These are phyloP conservation scores for Micropoecilia bifurca DNA, from an alignment of 2,797 vertebrate species.

Conservation along the genomic window DNA sequence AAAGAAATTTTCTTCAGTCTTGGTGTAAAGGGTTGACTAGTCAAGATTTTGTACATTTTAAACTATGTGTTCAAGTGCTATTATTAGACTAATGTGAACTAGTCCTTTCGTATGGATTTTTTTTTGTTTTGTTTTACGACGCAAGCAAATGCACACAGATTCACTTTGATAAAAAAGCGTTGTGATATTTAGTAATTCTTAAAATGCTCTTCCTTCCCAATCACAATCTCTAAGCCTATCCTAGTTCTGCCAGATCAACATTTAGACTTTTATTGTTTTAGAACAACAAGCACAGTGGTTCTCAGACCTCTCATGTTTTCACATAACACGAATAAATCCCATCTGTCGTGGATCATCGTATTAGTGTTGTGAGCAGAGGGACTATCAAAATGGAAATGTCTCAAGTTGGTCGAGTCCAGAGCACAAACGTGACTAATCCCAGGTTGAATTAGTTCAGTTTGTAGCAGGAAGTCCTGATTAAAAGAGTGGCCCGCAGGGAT, in stretches of 20 bases:
- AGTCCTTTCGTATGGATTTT: background rate
- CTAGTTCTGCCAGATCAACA: background rate
- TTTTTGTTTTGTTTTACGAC: background rate
- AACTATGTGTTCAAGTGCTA: background rate
- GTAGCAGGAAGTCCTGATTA: slow-evolving; percentile 75
- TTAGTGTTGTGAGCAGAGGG: slow-evolving; percentile 23
- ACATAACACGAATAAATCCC: slow-evolving; percentile 29
- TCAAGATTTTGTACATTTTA: background rate
- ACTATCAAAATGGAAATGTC: slow-evolving; percentile 26
- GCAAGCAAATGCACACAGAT: background rate
- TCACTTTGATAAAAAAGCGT: background rate
- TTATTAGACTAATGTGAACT: background rate
- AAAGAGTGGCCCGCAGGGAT: slow-evolving; percentile 62
- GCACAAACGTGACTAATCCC: slow-evolving; percentile 46
- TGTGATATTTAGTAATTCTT: background rate
- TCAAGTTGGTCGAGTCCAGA: slow-evolving; percentile 30
- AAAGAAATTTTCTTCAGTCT: background rate
- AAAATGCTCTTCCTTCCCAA: background rate
- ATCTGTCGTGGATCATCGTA: slow-evolving; percentile 59
- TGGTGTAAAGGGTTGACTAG: no score
- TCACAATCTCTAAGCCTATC: background rate
- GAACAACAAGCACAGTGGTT: slow-evolving; percentile 25
- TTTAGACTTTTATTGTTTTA: background rate
- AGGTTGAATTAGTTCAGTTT: slow-evolving; percentile 54
- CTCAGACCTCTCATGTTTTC: slow-evolving; percentile 39